Base-by-base conservation (phyloP, 2,113 vertebrate species). In the Ardeotis arabs region DNA sequence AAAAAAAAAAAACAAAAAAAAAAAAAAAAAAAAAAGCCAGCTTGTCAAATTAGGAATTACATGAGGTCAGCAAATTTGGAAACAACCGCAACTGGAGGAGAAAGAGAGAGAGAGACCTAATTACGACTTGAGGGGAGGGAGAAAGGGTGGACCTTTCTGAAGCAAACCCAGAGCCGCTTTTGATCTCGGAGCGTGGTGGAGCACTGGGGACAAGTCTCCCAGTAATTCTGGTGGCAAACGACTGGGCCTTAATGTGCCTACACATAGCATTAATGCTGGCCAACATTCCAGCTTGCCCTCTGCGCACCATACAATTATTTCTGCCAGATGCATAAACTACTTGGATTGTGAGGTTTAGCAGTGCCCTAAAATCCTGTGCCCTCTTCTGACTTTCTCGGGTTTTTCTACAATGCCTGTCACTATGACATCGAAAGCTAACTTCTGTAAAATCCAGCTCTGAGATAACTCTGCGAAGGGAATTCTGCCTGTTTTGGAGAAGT, bases 1-100 rank as follows among this genome's bases (percentile, higher is more conserved):
- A 74, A 8, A 12, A 63, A 74, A 8, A 39, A 39, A 80, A 82
- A 55, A 56, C 76, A 83, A 58, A 62, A 44, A 69, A 91, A 72
- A n/a, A 74, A 8, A 39, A 39, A 80, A 82, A 55, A 56, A 80
- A 83, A 58, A 62, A 44, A 69, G 89, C 62, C 83, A 84, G 88
- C 87, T 95, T 89, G 91, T 96, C 87, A 83, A 93, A 94, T 97
- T 96, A 93, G 89, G 96, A 97, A 96, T 93, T 93, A 96, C 90
- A 89, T 80, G 94, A 94, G 87, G 87, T 97, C 96, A 97, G 97
- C 96, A 97, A 94, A 96, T 96, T 93, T 94, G 74, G 90, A 88
- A 90, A 92, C 68, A 55, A 69, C 29, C 62, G 5, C 86, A 47
- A 84, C 58, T 66, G 94, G 92, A 92, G 70, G 92, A 88, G 81